A percentile compares a stretch with the other conserved stretches of the same genome.
phyloP scores from a whole-genome alignment of 2,113 vertebrate genomes.

The Mastomys coucha region DNA sequence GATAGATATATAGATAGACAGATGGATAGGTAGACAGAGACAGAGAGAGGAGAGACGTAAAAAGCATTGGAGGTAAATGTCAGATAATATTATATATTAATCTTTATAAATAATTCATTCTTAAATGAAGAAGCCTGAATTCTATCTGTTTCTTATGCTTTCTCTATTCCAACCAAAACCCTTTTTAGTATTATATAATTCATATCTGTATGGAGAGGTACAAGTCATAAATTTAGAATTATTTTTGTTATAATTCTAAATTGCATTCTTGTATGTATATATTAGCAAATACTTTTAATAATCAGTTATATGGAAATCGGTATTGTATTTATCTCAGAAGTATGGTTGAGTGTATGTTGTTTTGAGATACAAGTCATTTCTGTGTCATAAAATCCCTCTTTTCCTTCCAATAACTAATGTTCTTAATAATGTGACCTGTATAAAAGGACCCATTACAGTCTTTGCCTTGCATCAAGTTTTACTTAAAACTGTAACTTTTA shows the following conservation, averaged over 20 bases:
- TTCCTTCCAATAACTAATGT: slow-evolving; percentile 16
- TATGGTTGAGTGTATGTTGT: neutral
- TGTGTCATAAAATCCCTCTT: neutral
- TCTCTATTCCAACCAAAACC: neutral
- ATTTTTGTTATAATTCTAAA: neutral
- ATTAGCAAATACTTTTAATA: neutral
- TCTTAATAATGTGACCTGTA: neutral
- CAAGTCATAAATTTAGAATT: neutral
- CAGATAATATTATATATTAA: neutral
- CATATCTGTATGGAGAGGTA: neutral
- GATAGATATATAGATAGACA: too few species aligned
- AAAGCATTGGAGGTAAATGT: neutral
- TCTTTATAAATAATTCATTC: neutral
- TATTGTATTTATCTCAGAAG: neutral
- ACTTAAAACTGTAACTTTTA: neutral
- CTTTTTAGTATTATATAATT: neutral
- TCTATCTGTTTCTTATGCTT: neutral
- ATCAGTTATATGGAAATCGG: neutral
- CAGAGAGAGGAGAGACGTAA: too few species aligned
- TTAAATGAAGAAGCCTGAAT: neutral
- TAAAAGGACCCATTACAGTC: neutral
- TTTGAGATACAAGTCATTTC: neutral
- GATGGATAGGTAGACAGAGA: neutral
- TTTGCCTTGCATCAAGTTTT: neutral
- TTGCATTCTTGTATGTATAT: neutral